These are phyloP conservation scores for Helogale parvula DNA, from an alignment of 2,113 vertebrate genomes.

Conservation along the genomic window DNA sequence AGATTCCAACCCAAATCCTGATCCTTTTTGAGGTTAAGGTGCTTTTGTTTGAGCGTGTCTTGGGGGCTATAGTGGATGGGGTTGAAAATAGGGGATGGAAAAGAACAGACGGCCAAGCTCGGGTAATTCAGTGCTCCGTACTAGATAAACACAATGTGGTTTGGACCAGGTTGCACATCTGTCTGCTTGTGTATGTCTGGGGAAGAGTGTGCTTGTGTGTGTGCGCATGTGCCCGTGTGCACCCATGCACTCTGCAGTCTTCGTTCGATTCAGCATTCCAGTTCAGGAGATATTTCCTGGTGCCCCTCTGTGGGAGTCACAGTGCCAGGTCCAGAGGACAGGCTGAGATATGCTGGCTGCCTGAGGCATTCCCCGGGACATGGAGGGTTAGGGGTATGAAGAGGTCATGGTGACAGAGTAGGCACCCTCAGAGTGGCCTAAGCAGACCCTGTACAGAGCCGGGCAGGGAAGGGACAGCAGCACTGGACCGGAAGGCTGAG, in stretches of 20 bases:
- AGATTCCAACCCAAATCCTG: background rate
- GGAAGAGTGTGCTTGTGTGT: background rate
- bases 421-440: background rate
- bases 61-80: background rate
- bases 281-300: background rate
- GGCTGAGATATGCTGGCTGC: background rate
- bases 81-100: background rate
- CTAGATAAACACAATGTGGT: background rate
- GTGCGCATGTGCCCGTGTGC: no score
- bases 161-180: background rate
- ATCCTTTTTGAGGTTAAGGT: background rate
- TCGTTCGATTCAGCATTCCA: background rate
- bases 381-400: background rate
- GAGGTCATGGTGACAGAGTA: rapidly evolving
- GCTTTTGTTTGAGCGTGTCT: background rate
- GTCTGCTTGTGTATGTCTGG: background rate
- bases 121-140: background rate
- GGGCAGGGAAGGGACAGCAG: background rate
- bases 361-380: rapidly evolving
- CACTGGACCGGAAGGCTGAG: background rate
- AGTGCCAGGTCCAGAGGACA: rapidly evolving
- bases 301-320: background rate
- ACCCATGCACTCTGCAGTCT: background rate
- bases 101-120: background rate
- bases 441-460: background rate